Percentiles rank a stretch among this genome's conserved stretches.
Evolutionary conservation across 2,888 invertebrate species (phyloP).

Genomic region (Athetis lepigone): DNA sequence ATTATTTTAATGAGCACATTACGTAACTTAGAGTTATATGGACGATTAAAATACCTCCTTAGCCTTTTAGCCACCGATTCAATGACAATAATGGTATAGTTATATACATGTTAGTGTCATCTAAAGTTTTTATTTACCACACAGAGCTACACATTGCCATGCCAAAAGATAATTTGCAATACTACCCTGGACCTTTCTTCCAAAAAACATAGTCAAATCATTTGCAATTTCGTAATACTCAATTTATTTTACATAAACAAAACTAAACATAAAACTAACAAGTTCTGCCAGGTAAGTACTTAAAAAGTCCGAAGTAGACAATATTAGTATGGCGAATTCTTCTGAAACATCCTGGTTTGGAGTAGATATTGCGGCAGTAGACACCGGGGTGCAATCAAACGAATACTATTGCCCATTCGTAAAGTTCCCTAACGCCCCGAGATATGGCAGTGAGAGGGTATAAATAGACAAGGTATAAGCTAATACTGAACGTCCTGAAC

Average conservation of each 20-base stretch:
- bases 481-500: not conserved
- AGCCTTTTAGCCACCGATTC: too few relatives aligned
- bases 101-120: too few relatives aligned
- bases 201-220: too few relatives aligned
- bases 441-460: conserved; percentile 37
- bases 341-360: conserved; percentile 24
- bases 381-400: conserved; percentile 77
- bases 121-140: too few relatives aligned
- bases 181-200: too few relatives aligned
- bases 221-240: too few relatives aligned
- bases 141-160: too few relatives aligned
- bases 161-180: too few relatives aligned
- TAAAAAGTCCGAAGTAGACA: conserved; percentile 13
- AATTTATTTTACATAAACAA: not conserved
- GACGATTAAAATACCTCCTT: too few relatives aligned
- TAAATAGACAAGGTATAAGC: conserved; percentile 14
- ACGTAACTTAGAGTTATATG: too few relatives aligned
- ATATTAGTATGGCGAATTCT: conserved; percentile 44
- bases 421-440: conserved; percentile 67
- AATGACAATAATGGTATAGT: too few relatives aligned
- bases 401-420: conserved; percentile 77
- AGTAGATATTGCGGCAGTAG: conserved; percentile 64
- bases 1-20: too few relatives aligned
- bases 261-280: not conserved
- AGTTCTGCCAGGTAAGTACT: not conserved